Base-by-base conservation (phyloP, 2,797 vertebrate species). In the Gymnodraco acuticeps region DNA sequence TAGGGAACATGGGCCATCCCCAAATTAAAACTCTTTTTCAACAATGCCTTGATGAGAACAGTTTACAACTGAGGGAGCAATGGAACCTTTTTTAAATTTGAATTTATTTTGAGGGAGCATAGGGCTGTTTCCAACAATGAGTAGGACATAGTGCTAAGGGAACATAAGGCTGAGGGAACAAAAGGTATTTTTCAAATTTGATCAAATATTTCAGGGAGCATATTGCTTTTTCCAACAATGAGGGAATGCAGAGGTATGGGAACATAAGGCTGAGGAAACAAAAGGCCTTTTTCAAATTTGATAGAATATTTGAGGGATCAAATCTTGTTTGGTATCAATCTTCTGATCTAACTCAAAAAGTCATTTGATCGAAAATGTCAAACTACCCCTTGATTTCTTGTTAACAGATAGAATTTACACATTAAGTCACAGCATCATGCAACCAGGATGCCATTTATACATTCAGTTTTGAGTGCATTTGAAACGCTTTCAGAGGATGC, bases 381-480 rank as follows among this genome's bases (percentile, higher is more conserved):
- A 38, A 38, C 33, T 43, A 5, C 31, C 64, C 27, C 58, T 48
- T 53, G 59, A 70, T 70, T 56, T 50, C 12, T 31, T 27, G n/a
- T 31, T 52, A 58, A 33, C 20, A 51, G 47, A 17, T 42, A 50
- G 42, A 63, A 59, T 31, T 19, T 3, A 43, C 16, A 48, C 3
- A 45, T 64, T 5, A 60, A 60, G 10, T 43, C 19, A 4, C 45
- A 53, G 3, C 8, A 20, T 20, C 19, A 17, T 55, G 15, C 4
- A 50, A 17, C 41, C 43, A 47, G 12, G 52, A 31, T 58, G 58
- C 69, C 51, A 59, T n/a, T 63, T 42, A 14, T 11, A 20, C 17
- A 13, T 67, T 2, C 12, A 67, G 27, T 69, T 78, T 11, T 77
- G 53, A 46, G 31, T 70, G 41, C 13, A 52, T 60, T 63, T 67